Conservation (phyloP, 2,797 vertebrate genomes). For the Chromis chromis region DNA sequence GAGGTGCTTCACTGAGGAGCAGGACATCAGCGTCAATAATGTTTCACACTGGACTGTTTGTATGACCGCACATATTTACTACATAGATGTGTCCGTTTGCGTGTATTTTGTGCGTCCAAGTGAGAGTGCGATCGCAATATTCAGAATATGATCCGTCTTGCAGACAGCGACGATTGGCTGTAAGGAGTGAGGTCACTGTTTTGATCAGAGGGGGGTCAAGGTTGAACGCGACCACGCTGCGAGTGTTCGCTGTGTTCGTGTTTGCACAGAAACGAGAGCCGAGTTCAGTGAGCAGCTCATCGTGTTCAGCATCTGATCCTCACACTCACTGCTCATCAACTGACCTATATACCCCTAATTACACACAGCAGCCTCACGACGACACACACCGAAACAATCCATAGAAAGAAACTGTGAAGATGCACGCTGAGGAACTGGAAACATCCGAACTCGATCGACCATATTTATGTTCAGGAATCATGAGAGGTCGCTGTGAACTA, state of each 20-base stretch:
- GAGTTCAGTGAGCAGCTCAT: constrained; percentile 75
- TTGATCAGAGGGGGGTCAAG: constrained; percentile 60
- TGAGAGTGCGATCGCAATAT: constrained; percentile 15
- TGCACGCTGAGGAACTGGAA: constrained; percentile 16
- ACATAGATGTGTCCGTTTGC: constrained; percentile 3
- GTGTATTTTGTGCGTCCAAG: constrained; percentile 13
- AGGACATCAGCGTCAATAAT: constrained; percentile 24
- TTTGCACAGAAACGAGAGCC: constrained; percentile 17
- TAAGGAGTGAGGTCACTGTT: constrained; percentile 45
- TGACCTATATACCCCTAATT: constrained; percentile 83
- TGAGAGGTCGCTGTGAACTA: constrained; percentile 9
- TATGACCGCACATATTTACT: constrained; percentile 28
- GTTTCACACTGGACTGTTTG: constrained; percentile 27
- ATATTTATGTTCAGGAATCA: constrained; percentile 22
- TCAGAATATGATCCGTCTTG: constrained; percentile 58
- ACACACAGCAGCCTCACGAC: constrained; percentile 72
- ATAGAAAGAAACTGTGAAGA: constrained; percentile 40
- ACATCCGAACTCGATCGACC: constrained; percentile 31
- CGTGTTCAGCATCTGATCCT: constrained; percentile 79
- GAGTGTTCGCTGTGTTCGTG: constrained; percentile 21
- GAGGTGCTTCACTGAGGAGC: constrained; percentile 14
- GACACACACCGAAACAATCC: constrained; percentile 45
- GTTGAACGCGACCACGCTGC: constrained; percentile 41
- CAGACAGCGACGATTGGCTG: constrained; percentile 61
- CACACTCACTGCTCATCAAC: constrained; percentile 83